Evolutionary conservation across 2,797 vertebrate genomes (phyloP).

Genomic region (Acanthurus lineatus): DNA sequence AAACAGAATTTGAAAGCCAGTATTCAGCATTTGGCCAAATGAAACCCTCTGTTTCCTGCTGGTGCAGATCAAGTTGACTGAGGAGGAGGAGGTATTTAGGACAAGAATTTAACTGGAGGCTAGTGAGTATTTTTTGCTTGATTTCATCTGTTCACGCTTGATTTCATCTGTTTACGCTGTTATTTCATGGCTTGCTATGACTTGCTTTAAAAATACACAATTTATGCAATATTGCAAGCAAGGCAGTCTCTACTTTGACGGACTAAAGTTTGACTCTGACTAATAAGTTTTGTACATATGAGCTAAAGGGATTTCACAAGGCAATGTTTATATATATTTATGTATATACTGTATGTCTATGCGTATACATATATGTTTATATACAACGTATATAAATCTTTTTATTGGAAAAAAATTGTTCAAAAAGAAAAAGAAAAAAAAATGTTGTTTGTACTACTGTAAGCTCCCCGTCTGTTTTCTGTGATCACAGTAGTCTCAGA

Average conservation of each 20-base stretch:
- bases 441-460: neutral
- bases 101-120: too few relatives aligned
- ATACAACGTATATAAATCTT: neutral
- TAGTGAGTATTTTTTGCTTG: neutral
- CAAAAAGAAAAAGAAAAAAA: neutral
- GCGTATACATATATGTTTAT: too few relatives aligned
- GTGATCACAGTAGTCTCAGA: conserved; percentile 23
- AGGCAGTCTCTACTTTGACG: neutral
- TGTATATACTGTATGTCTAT: too few relatives aligned
- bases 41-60: neutral
- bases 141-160: conserved; percentile 16
- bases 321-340: too few relatives aligned
- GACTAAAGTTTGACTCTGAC: neutral
- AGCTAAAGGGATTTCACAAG: neutral
- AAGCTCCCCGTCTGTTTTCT: conserved; percentile 12
- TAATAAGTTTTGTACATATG: neutral
- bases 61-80: neutral
- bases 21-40: neutral
- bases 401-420: neutral
- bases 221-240: too few relatives aligned
- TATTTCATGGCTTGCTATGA: conserved; percentile 1
- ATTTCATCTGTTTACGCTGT: neutral
- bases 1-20: neutral
- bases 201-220: neutral
- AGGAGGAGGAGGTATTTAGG: neutral